These are phyloP conservation scores for Stercorarius parasiticus DNA, from an alignment of 2,113 vertebrate genomes.

Conservation along the genomic window DNA sequence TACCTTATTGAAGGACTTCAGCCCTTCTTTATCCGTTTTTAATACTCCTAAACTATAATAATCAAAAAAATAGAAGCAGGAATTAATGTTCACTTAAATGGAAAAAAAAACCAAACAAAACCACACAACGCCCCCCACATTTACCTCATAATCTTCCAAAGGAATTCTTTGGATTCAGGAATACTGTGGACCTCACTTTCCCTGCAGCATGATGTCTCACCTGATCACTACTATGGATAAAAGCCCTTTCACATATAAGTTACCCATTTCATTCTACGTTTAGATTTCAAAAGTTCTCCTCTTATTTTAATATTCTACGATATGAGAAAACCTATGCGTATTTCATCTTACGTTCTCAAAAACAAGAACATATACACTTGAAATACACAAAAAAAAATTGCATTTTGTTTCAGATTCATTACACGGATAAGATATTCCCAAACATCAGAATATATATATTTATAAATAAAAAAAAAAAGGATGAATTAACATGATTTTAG, in stretches of 20 bases:
- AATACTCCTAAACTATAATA: background rate
- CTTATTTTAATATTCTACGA: slow-evolving; percentile 3
- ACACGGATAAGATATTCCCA: background rate
- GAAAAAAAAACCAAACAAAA: background rate
- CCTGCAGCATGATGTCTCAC: slow-evolving; percentile 14
- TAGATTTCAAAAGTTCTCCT: slow-evolving; percentile 22
- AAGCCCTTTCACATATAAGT: background rate
- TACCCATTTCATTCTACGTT: background rate
- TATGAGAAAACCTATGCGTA: background rate
- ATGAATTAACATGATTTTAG: background rate
- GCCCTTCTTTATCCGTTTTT: background rate
- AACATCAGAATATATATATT: background rate
- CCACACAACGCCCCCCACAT: background rate
- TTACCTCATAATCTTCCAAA: background rate
- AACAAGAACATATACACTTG: background rate
- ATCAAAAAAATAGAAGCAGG: background rate
- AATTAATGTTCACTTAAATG: background rate
- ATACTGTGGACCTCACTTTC: background rate
- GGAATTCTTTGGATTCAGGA: background rate
- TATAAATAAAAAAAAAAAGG: background rate
- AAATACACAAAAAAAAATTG: background rate
- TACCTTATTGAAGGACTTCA: background rate
- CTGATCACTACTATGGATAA: background rate
- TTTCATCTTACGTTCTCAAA: background rate
- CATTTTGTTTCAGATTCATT: background rate